A percentile compares a stretch with the other conserved stretches of the same genome.
Conservation (phyloP, 2,113 vertebrate genomes). For the Halichoerus grypus region DNA sequence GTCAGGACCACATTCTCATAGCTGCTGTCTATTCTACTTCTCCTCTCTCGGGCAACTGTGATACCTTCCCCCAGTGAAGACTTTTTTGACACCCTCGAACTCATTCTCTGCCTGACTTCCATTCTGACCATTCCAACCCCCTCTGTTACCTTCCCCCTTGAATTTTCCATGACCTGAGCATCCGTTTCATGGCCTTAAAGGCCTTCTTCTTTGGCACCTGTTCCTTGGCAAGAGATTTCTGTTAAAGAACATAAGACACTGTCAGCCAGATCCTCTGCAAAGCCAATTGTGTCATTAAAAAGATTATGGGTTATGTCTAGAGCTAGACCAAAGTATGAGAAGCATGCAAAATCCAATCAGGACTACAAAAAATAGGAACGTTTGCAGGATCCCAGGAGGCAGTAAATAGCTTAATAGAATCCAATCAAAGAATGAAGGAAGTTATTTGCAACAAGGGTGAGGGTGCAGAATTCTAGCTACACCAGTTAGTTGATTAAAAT, state of each 20-base stretch:
- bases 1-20: not conserved
- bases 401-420: not conserved
- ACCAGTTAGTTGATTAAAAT: not conserved
- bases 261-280: not conserved
- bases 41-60: not conserved
- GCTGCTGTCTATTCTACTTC: not conserved
- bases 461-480: not conserved
- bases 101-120: not conserved
- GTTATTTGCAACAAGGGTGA: not conserved
- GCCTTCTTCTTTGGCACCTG: not conserved
- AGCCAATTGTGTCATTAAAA: not conserved
- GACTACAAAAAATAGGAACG: not conserved
- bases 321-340: slow-evolving; percentile 34
- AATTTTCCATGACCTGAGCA: not conserved
- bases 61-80: not conserved
- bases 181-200: not conserved
- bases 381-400: not conserved
- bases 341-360: not conserved
- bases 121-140: not conserved
- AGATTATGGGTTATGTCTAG: not conserved
- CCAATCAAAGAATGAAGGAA: not conserved
- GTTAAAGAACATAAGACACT: not conserved
- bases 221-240: not conserved
- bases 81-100: not conserved
- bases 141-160: not conserved